Conservation (phyloP, 2,113 vertebrate species). For the Malaclemys terrapin region DNA sequence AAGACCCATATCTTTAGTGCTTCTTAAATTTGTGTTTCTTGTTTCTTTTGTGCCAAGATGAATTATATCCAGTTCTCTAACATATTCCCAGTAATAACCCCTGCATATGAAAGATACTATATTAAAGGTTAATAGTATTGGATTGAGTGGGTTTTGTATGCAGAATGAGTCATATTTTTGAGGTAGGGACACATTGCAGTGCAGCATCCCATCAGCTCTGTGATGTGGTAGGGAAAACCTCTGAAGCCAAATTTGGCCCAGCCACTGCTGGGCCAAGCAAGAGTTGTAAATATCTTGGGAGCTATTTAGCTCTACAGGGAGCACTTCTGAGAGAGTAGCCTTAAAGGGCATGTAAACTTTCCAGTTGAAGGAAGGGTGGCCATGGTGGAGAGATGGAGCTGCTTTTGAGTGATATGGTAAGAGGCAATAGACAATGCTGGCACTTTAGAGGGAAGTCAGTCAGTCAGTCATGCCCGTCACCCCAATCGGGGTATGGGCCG, state of each 20-base stretch:
- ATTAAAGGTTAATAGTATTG: neutral
- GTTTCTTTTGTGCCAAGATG: rapidly evolving
- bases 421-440: neutral
- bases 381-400: neutral
- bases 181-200: neutral
- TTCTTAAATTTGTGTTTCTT: neutral
- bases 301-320: neutral
- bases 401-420: neutral
- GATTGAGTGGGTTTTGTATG: neutral
- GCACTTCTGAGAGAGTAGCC: neutral
- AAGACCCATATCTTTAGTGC: rapidly evolving
- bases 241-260: neutral
- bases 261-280: neutral
- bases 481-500: too few relatives aligned
- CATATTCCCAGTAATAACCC: neutral
- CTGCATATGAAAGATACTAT: neutral
- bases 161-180: neutral
- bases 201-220: neutral
- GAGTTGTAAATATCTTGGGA: neutral
- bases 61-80: neutral
- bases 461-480: too few relatives aligned
- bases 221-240: neutral
- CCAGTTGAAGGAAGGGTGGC: neutral
- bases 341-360: neutral
- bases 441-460: neutral